Percentiles rank a stretch among this genome's conserved stretches.
phyloP scores from a whole-genome alignment of 1,140 invertebrate species.

The Drosophila mojavensis region DNA sequence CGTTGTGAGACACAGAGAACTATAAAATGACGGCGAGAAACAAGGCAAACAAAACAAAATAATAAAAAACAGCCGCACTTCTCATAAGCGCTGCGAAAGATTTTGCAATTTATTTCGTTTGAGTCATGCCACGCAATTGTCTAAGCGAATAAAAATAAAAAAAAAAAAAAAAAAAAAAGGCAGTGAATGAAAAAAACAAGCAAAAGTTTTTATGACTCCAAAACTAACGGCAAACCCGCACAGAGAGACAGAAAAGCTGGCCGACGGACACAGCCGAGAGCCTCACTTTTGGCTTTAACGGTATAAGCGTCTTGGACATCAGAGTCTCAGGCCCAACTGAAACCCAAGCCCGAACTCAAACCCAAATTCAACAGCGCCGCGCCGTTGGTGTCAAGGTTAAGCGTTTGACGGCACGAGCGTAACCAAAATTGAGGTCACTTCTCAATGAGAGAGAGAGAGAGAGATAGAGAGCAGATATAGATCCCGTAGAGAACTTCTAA shows the following conservation, averaged over 20 bases:
- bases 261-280: background rate
- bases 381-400: constrained; percentile 75
- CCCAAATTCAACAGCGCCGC: constrained; percentile 4
- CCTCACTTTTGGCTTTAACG: constrained; percentile 68
- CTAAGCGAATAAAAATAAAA: constrained; percentile 43
- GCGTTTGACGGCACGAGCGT: constrained; percentile 64
- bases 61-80: constrained; percentile 74
- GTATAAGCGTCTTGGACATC: constrained; percentile 17
- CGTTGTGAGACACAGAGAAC: constrained; percentile 58
- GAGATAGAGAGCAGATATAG: background rate
- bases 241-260: constrained; percentile 3
- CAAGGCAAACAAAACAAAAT: constrained; percentile 38
- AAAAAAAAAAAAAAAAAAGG: constrained; percentile 24
- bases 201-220: constrained; percentile 60
- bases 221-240: constrained; percentile 65
- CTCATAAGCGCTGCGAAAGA: constrained; percentile 65
- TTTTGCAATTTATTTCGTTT: constrained; percentile 80
- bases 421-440: constrained; percentile 70
- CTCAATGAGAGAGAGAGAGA: constrained; percentile 11
- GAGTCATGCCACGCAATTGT: constrained; percentile 74
- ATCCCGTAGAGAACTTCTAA: background rate
- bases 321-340: constrained; percentile 4
- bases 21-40: constrained; percentile 56
- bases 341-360: constrained; percentile 9
- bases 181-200: background rate